phyloP scores from a whole-genome alignment of 1,140 invertebrate genomes.

The Aporrectodea caliginosa region DNA sequence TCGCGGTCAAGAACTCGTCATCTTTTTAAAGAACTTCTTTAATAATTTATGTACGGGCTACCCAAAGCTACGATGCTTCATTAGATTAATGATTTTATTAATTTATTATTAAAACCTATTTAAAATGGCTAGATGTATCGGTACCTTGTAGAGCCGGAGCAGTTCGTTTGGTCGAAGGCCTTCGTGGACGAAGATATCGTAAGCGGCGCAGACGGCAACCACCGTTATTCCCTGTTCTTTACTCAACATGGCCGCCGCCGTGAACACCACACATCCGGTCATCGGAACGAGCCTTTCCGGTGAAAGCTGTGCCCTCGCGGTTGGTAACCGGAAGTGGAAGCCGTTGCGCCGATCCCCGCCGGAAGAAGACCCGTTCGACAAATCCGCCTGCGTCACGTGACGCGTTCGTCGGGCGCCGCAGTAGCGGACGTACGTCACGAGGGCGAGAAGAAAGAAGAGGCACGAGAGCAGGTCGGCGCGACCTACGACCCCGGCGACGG shows the following conservation, averaged over 20 bases:
- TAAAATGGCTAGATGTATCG: too few species aligned
- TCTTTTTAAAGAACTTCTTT: too few species aligned
- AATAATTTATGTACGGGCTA: too few species aligned
- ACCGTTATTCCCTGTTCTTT: slow-evolving; percentile 85
- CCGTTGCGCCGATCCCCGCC: too few species aligned
- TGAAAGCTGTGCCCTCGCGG: slow-evolving; percentile 50
- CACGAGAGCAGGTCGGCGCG: slow-evolving; percentile 78
- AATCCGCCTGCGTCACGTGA: too few species aligned
- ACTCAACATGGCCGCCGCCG: slow-evolving; percentile 47
- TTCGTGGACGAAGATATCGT: slow-evolving; percentile 63
- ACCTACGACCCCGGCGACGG: slow-evolving; percentile 67
- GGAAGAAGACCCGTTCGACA: too few species aligned
- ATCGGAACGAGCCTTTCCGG: slow-evolving; percentile 37
- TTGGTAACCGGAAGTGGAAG: too few species aligned
- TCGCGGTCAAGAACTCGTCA: too few species aligned
- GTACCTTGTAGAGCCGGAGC: not conserved
- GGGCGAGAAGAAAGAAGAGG: slow-evolving; percentile 72
- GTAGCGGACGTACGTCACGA: slow-evolving; percentile 33
- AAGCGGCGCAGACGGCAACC: slow-evolving; percentile 77
- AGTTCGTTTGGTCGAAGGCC: slow-evolving; percentile 40
- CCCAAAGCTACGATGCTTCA: too few species aligned
- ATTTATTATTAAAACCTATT: too few species aligned
- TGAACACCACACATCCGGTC: slow-evolving; percentile 36
- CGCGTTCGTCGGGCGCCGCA: not conserved
- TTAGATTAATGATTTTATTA: too few species aligned